These are phyloP conservation scores for Monomorium pharaonis DNA, from an alignment of 1,140 invertebrate genomes.

Conservation along the genomic window DNA sequence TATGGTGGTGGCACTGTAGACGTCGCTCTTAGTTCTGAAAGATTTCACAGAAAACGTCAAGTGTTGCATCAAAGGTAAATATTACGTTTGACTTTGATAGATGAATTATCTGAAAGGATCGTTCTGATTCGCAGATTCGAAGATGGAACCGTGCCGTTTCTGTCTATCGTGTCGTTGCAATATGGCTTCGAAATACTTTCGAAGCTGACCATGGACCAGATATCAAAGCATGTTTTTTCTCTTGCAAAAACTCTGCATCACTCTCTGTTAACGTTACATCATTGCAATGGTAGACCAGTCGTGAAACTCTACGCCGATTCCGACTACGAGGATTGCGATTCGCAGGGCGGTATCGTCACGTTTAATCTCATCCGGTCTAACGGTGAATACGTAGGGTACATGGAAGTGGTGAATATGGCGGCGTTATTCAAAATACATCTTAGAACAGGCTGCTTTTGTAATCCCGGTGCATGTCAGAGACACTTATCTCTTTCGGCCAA, in stretches of 20 bases:
- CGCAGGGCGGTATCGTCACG: slow-evolving; percentile 94
- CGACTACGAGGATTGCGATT: slow-evolving; percentile 87
- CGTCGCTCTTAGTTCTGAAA: slow-evolving; percentile 89
- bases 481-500: slow-evolving; percentile 90
- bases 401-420: slow-evolving; percentile 95
- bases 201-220: slow-evolving; percentile 88
- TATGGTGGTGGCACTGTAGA: slow-evolving; percentile 97
- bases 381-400: slow-evolving; percentile 94
- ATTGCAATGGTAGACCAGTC: slow-evolving; percentile 91
- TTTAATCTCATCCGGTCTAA: slow-evolving; percentile 94
- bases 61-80: slow-evolving; percentile 90
- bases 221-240: slow-evolving; percentile 91
- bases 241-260: slow-evolving; percentile 91
- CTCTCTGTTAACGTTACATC: slow-evolving; percentile 88
- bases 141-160: slow-evolving; percentile 96
- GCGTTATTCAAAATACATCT: slow-evolving; percentile 94
- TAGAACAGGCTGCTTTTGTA: slow-evolving; percentile 98
- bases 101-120: slow-evolving; percentile 11
- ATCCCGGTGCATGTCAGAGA: slow-evolving; percentile 96
- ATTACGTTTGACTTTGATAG: neutral
- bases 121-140: slow-evolving; percentile 91
- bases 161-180: slow-evolving; percentile 92
- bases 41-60: slow-evolving; percentile 89
- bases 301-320: slow-evolving; percentile 91
- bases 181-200: slow-evolving; percentile 92